Evolutionary conservation across 2,113 vertebrate genomes (phyloP).

Genomic region (Salvelinus alpinus): DNA sequence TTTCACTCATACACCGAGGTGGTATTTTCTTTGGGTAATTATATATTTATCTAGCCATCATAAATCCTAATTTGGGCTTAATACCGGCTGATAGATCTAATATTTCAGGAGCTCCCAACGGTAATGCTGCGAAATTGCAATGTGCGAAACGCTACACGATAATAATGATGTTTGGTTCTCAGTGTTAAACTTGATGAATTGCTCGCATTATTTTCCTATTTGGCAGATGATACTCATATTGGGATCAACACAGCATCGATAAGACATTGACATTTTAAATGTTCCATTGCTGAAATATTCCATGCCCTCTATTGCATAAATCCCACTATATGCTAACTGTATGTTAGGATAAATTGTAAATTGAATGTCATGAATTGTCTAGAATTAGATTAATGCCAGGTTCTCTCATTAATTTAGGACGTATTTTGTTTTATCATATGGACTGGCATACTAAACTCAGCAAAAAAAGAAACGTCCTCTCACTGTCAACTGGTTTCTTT

Average conservation of each 20-base stretch:
- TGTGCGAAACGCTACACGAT: conserved; percentile 2
- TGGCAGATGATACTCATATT: conserved; percentile 37
- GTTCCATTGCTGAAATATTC: not conserved
- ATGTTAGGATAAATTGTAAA: not conserved
- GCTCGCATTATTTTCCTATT: conserved; percentile 26
- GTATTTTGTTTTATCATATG: too few relatives aligned
- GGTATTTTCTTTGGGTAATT: conserved; percentile 27
- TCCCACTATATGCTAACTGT: not conserved
- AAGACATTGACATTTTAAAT: conserved; percentile 3
- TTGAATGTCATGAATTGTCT: not conserved
- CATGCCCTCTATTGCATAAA: conserved; percentile 28
- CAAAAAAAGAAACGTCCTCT: too few relatives aligned
- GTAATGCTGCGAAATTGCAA: conserved; percentile 9
- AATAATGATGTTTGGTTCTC: conserved; percentile 18
- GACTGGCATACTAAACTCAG: too few relatives aligned
- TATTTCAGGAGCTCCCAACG: conserved; percentile 2
- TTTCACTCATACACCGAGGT: not conserved
- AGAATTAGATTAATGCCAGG: not conserved
- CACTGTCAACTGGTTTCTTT: too few relatives aligned
- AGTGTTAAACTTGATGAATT: conserved; percentile 32
- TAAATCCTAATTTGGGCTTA: conserved; percentile 42
- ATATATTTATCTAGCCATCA: conserved; percentile 33
- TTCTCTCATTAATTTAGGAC: not conserved
- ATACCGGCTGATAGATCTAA: conserved; percentile 11
- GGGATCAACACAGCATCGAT: conserved; percentile 32